Base-by-base conservation (phyloP, 2,888 invertebrate species). In the Lycocerus yunnanus region DNA sequence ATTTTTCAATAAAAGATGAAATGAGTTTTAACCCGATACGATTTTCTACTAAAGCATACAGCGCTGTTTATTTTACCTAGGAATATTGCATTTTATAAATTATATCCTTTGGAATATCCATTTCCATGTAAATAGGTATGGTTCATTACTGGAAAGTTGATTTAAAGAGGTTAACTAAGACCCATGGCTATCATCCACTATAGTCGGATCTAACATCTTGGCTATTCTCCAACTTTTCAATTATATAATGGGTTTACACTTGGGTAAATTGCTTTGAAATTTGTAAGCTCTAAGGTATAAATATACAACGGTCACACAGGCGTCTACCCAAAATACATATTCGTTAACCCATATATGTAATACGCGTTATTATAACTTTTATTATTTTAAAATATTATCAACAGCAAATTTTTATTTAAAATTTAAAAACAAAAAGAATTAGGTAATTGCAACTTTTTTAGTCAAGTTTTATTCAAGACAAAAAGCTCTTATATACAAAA, bases 201-300 rank as follows among this genome's bases (percentile, higher is more conserved):
- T 75, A 72, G 73, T 71, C 71, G 61, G 76, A 78, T 72, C 74
- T 76, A 67, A 74, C 74, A 75, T 68, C 67, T 75, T 81, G 81
- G 81, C 81, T 78, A 74, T 65, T 72, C 75, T 78, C 81, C 81
- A 81, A 78, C 75, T 76, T 78, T 80, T 80, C 81, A 81, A 81
- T 81, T 81, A 81, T 81, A 81, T 81, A 81, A 80, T 80, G 79
- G 80, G 77, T 80, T 27, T 80, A 79, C 78, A 80, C 80, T 81
- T 78, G 76, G 77, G 74, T 78, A 72, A 74, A 78, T 76, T 78
- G 70, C 75, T 71, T 78, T 70, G 72, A 77, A 75, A 65, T 73
- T 60, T 71, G 68, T 66, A 67, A 60, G 27, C 27, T 27, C 13
- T 69, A 75, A 80, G 78, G 78, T 80, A 80, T 79, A 78, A 79